Percentiles rank a stretch among this genome's conserved stretches.
Evolutionary conservation across 2,113 vertebrate species (phyloP).

Genomic region (Carettochelys insculpta): DNA sequence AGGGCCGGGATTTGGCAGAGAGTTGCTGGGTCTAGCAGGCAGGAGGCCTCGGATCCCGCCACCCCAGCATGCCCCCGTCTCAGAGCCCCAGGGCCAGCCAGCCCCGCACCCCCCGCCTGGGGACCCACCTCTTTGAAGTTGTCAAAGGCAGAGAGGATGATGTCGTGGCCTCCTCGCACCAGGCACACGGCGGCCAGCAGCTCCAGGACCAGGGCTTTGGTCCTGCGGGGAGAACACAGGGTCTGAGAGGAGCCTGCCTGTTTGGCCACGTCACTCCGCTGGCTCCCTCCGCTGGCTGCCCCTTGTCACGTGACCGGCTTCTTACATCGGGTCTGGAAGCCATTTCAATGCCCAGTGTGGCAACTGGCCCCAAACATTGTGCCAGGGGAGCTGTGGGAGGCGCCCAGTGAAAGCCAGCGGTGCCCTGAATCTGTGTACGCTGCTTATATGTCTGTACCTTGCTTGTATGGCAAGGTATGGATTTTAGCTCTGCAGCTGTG

Average conservation of each 20-base stretch:
- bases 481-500: too few relatives aligned
- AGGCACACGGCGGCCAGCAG: constrained; percentile 93
- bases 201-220: constrained; percentile 94
- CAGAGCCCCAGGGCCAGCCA: background rate
- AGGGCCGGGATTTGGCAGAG: too few relatives aligned
- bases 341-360: too few relatives aligned
- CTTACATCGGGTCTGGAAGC: too few relatives aligned
- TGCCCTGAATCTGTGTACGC: too few relatives aligned
- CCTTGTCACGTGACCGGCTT: too few relatives aligned
- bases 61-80: background rate
- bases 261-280: too few relatives aligned
- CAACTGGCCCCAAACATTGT: too few relatives aligned
- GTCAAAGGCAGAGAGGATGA: constrained; percentile 91
- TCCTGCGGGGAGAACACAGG: constrained; percentile 70
- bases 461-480: too few relatives aligned
- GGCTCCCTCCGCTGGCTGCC: background rate
- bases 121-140: constrained; percentile 90
- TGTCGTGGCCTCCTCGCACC: constrained; percentile 93
- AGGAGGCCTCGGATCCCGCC: background rate
- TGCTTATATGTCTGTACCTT: too few relatives aligned
- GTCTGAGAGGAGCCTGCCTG: fast-evolving
- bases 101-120: constrained; percentile 33
- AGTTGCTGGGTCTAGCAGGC: background rate
- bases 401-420: too few relatives aligned
- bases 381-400: too few relatives aligned